Percentiles rank a stretch among this genome's conserved stretches.
These are phyloP conservation scores for Ptilorrhoa leucosticta DNA, from an alignment of 2,113 vertebrate genomes.

Conservation along the genomic window DNA sequence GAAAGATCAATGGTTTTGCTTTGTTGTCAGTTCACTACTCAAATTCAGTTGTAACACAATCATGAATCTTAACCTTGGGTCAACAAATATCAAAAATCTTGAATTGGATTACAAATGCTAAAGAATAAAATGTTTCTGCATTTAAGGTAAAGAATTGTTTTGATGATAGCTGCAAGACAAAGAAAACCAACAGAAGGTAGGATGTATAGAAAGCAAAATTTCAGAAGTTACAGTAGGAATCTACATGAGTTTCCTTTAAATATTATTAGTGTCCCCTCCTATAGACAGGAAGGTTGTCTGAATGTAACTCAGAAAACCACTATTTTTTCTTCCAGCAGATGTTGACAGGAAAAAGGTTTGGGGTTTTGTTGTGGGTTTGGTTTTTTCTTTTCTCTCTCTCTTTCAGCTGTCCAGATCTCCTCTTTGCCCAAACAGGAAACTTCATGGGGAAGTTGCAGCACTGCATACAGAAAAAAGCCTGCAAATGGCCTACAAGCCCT, in stretches of 20 bases:
- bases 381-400: background rate
- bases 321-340: background rate
- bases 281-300: background rate
- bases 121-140: background rate
- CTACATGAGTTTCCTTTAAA: background rate
- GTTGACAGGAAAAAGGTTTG: conserved; percentile 6
- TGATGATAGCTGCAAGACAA: background rate
- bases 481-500: background rate
- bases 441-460: background rate
- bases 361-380: background rate
- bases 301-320: background rate
- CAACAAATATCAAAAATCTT: background rate
- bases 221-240: background rate
- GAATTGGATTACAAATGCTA: background rate
- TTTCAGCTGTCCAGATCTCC: background rate
- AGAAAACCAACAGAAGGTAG: background rate
- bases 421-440: conserved; percentile 29
- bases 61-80: background rate
- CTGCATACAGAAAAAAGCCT: background rate
- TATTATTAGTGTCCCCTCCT: background rate
- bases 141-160: background rate
- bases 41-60: background rate
- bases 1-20: background rate
- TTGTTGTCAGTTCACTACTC: background rate
- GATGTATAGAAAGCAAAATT: background rate